phyloP scores from a whole-genome alignment of 1,140 invertebrate species.

The Rhynchophorus ferrugineus region DNA sequence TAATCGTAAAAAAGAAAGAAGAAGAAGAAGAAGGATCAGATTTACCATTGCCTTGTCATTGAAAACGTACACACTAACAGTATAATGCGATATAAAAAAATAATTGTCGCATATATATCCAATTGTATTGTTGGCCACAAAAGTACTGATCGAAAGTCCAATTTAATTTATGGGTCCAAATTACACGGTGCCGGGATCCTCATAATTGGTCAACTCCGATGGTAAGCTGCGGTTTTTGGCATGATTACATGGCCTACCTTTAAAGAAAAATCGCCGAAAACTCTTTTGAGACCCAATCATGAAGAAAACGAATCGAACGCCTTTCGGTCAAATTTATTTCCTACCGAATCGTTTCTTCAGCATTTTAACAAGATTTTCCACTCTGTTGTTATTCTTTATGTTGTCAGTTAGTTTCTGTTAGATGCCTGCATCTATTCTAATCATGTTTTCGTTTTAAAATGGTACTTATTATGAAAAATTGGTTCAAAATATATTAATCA shows the following conservation, averaged over 20 bases:
- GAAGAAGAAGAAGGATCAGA: not conserved
- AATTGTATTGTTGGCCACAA: slow-evolving; percentile 19
- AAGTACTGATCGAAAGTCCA: slow-evolving; percentile 22
- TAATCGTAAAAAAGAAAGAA: not conserved
- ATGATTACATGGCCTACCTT: slow-evolving; percentile 30
- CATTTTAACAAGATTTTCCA: no score
- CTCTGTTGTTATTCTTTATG: no score
- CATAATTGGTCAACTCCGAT: slow-evolving; percentile 31
- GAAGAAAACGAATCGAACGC: not conserved
- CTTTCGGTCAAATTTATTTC: not conserved
- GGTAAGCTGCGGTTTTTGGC: slow-evolving; percentile 26
- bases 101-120: slow-evolving; percentile 16
- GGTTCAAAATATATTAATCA: no score
- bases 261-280: slow-evolving; percentile 11
- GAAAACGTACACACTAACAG: no score
- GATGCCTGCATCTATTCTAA: no score
- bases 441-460: no score
- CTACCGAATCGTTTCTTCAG: no score
- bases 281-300: not conserved
- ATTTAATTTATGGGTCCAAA: slow-evolving; percentile 38
- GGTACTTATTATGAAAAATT: no score
- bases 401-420: no score
- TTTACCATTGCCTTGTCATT: slow-evolving; percentile 5
- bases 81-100: slow-evolving; percentile 8
- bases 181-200: slow-evolving; percentile 32